These are phyloP conservation scores for Rambutsinella grinnellia DNA, from an alignment of 2,888 invertebrate species.

Conservation along the genomic window DNA sequence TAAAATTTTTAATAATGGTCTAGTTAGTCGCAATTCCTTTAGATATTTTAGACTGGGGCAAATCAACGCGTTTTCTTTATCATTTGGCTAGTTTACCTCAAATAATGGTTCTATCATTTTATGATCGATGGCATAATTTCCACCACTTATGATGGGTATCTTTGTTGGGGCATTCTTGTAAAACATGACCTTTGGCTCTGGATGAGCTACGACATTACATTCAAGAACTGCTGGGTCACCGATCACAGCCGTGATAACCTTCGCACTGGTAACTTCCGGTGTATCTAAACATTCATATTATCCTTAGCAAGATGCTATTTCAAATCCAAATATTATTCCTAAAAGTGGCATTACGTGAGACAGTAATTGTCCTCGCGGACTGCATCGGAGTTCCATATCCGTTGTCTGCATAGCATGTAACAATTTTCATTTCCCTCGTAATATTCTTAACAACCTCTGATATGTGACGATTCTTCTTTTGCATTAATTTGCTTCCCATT, in stretches of 20 bases:
- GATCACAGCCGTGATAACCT: constrained; percentile 67
- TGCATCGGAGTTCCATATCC: constrained; percentile 91
- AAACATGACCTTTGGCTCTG: constrained; percentile 84
- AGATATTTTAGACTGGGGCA: no score
- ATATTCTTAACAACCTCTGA: constrained; percentile 89
- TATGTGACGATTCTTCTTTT: constrained; percentile 87
- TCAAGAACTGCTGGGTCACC: constrained; percentile 84
- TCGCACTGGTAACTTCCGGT: not conserved
- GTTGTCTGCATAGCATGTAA: constrained; percentile 90
- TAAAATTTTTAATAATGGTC: not conserved
- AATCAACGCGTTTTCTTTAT: no score
- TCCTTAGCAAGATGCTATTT: not conserved
- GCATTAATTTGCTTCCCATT: constrained; percentile 83
- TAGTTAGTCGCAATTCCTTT: no score
- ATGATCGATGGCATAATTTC: constrained; percentile 60
- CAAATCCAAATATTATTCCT: not conserved
- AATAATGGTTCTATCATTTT: constrained; percentile 19
- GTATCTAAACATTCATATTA: not conserved
- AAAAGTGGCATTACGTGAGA: constrained; percentile 78
- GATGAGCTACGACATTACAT: constrained; percentile 83
- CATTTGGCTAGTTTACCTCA: not conserved
- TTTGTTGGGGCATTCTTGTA: constrained; percentile 82
- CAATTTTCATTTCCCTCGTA: constrained; percentile 86
- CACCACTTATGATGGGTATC: constrained; percentile 73
- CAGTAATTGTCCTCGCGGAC: constrained; percentile 82